Evolutionary conservation across 2,797 vertebrate species (phyloP).

Genomic region (Pterois miles): DNA sequence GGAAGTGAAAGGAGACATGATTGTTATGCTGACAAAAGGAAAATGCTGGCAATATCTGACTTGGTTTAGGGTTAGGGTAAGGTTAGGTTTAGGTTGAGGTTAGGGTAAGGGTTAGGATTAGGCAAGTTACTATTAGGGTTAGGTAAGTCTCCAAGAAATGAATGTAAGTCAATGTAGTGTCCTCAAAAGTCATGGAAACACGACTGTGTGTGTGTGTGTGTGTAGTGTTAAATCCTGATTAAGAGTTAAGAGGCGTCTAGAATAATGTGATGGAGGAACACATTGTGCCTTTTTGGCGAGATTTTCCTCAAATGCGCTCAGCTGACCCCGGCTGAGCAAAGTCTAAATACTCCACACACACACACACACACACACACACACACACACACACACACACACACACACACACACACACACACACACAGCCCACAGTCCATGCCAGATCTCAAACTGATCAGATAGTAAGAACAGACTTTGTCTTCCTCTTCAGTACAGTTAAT

Average conservation of each 20-base stretch:
- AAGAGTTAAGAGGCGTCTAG: constrained; percentile 28
- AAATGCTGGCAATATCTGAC: background rate
- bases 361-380: constrained; percentile 50
- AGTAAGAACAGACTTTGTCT: constrained; percentile 20
- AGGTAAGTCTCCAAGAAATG: too few species aligned
- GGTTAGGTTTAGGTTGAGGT: too few species aligned
- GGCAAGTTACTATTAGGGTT: too few species aligned
- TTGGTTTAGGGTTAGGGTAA: too few species aligned
- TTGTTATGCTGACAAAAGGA: background rate
- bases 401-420: constrained; percentile 31
- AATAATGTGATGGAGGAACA: constrained; percentile 40
- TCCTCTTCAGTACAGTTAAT: background rate
- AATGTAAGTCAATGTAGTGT: too few species aligned
- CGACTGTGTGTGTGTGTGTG: background rate
- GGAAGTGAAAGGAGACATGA: background rate
- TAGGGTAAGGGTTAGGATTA: too few species aligned
- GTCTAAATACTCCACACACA: constrained; percentile 49
- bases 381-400: constrained; percentile 42
- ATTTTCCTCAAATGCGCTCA: constrained; percentile 38
- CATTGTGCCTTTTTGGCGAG: constrained; percentile 45
- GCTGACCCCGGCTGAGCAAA: constrained; percentile 59
- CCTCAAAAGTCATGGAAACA: too few species aligned
- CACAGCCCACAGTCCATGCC: constrained; percentile 39
- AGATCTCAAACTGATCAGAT: constrained; percentile 49
- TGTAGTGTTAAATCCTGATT: constrained; percentile 35